These are phyloP conservation scores for Argynnis bischoffii DNA, from an alignment of 2,888 invertebrate genomes.

Conservation along the genomic window DNA sequence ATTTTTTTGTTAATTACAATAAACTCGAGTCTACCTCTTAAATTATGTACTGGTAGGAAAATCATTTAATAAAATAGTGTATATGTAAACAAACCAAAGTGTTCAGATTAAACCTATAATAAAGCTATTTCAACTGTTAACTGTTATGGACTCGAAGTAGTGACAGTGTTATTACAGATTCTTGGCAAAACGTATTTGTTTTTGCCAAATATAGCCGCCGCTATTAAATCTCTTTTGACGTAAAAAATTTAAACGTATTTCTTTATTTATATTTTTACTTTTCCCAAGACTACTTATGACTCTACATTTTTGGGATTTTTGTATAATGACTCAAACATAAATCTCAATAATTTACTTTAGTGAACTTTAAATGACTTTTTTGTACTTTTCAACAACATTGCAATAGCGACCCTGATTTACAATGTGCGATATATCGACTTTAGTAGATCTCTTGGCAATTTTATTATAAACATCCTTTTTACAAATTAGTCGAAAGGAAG, in stretches of 20 bases:
- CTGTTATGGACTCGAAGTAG: slow-evolving; percentile 11
- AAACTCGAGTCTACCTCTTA: too few species aligned
- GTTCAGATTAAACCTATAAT: not conserved
- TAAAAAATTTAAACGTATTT: slow-evolving; percentile 10
- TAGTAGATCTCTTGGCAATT: slow-evolving; percentile 3
- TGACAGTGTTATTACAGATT: slow-evolving; percentile 30
- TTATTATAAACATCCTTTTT: slow-evolving; percentile 13
- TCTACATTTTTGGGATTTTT: not conserved
- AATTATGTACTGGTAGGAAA: too few species aligned
- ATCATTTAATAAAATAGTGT: too few species aligned
- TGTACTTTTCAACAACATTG: not conserved
- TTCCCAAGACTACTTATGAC: not conserved
- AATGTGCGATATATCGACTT: not conserved
- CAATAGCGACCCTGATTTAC: not conserved
- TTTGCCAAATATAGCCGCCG: slow-evolving; percentile 52
- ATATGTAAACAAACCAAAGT: too few species aligned
- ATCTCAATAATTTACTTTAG: not conserved
- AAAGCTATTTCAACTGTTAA: not conserved
- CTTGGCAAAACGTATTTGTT: slow-evolving; percentile 48
- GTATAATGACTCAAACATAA: not conserved
- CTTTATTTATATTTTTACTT: not conserved
- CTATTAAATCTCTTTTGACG: slow-evolving; percentile 1
- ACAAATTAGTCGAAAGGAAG: not conserved
- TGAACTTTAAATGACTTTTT: slow-evolving; percentile 1
- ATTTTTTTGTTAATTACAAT: too few species aligned